phyloP scores from a whole-genome alignment of 1,140 invertebrate species.

The Tenebrio molitor region DNA sequence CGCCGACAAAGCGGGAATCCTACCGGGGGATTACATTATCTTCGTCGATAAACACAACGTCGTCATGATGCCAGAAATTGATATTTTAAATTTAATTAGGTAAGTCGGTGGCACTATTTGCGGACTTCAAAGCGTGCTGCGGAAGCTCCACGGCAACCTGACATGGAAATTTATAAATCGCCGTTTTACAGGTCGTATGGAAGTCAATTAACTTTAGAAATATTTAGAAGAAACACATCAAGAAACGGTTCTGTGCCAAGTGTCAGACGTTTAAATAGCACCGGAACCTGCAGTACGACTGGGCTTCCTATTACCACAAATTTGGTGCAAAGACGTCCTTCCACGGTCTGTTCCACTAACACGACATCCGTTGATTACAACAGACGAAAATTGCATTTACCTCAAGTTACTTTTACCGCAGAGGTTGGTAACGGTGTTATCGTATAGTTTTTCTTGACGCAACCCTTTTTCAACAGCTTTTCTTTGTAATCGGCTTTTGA shows the following conservation, averaged over 20 bases:
- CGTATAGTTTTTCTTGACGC: constrained; percentile 66
- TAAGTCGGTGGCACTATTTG: constrained; percentile 67
- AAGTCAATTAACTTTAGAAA: constrained; percentile 80
- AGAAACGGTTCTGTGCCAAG: constrained; percentile 66
- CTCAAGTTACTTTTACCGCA: constrained; percentile 86
- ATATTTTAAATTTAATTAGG: constrained; percentile 86
- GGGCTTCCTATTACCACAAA: constrained; percentile 59
- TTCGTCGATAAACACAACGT: constrained; percentile 90
- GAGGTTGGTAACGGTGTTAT: constrained; percentile 85
- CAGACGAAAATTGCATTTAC: constrained; percentile 76
- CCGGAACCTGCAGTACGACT: constrained; percentile 59
- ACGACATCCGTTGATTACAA: constrained; percentile 70
- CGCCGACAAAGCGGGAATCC: constrained; percentile 83
- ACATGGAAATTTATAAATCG: constrained; percentile 27
- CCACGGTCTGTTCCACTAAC: constrained; percentile 71
- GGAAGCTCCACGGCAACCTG: too few species aligned
- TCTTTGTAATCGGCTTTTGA: not conserved
- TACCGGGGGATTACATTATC: constrained; percentile 88
- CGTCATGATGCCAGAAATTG: constrained; percentile 83
- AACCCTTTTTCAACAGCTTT: not conserved
- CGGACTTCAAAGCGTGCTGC: not conserved
- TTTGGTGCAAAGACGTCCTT: constrained; percentile 65
- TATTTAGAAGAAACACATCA: constrained; percentile 76
- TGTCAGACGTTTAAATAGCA: constrained; percentile 59
- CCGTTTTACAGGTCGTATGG: constrained; percentile 72